Evolutionary conservation across 2,888 invertebrate genomes (phyloP).

Genomic region (Tridacna gigas): DNA sequence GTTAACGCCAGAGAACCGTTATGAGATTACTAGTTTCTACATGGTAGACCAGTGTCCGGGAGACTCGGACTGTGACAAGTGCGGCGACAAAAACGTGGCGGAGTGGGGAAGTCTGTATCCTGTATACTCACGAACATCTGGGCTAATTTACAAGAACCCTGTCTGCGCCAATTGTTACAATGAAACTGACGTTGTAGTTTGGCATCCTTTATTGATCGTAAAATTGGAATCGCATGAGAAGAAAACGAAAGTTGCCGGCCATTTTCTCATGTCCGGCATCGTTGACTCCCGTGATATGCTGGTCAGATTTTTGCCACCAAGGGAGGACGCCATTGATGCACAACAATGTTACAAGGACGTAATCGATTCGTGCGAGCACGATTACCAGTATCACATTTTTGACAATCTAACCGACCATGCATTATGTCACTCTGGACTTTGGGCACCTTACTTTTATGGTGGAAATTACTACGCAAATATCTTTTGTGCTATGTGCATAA

Average conservation of each 20-base stretch:
- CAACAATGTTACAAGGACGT: conserved; percentile 3
- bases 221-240: not conserved
- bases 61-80: not conserved
- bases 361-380: not conserved
- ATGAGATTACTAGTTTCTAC: not conserved
- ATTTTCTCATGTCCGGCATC: not conserved
- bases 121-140: not conserved
- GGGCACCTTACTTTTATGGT: not conserved
- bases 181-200: conserved; percentile 1
- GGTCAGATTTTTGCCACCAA: conserved; percentile 8
- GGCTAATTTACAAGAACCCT: conserved; percentile 8
- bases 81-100: conserved; percentile 1
- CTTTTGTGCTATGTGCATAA: conserved; percentile 1
- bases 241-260: not conserved
- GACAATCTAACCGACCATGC: conserved; percentile 5
- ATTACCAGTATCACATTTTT: not conserved
- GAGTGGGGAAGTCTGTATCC: conserved; percentile 20
- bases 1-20: not conserved
- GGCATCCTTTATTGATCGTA: not conserved
- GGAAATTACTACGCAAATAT: conserved; percentile 14
- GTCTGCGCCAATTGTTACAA: conserved; percentile 10
- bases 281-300: not conserved
- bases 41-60: conserved; percentile 13
- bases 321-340: not conserved
- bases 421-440: not conserved